phyloP scores from a whole-genome alignment of 92 coral and sea anemone genomes.

The Bergia puertoricense region DNA sequence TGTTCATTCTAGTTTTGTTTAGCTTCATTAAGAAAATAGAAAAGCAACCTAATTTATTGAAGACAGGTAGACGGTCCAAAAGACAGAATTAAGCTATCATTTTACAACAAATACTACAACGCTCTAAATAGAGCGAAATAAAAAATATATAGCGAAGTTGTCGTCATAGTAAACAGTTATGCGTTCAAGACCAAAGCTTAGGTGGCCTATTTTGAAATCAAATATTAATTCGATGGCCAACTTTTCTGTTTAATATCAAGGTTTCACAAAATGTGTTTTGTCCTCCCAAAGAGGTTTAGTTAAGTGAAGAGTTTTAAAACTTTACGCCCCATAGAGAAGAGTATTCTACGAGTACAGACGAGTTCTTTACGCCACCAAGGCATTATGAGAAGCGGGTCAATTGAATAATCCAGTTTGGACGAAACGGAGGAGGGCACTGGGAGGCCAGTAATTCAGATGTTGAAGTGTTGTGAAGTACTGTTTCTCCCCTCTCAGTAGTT shows the following conservation, averaged over 20 bases:
- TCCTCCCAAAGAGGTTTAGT: background rate
- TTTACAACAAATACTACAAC: background rate
- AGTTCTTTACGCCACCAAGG: background rate
- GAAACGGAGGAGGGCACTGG: conserved; percentile 20
- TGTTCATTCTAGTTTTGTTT: background rate
- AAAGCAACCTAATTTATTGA: background rate
- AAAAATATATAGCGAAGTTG: background rate
- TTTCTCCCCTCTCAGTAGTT: conserved; percentile 23
- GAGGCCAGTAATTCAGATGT: conserved; percentile 33
- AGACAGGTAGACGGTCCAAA: background rate
- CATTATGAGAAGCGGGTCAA: background rate
- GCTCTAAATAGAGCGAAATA: background rate
- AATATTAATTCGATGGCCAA: background rate
- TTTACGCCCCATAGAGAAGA: background rate
- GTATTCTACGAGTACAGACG: background rate
- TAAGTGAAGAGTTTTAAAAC: background rate
- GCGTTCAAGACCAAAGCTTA: background rate
- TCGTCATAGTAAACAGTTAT: background rate
- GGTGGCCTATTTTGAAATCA: background rate
- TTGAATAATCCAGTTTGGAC: conserved; percentile 3
- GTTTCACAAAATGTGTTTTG: background rate
- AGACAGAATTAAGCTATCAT: background rate
- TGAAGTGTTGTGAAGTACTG: conserved; percentile 4
- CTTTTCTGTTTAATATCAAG: background rate
- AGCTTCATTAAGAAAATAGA: background rate